Evolutionary conservation across 2,888 invertebrate species (phyloP).

Genomic region (Neuroscelio doddi): DNA sequence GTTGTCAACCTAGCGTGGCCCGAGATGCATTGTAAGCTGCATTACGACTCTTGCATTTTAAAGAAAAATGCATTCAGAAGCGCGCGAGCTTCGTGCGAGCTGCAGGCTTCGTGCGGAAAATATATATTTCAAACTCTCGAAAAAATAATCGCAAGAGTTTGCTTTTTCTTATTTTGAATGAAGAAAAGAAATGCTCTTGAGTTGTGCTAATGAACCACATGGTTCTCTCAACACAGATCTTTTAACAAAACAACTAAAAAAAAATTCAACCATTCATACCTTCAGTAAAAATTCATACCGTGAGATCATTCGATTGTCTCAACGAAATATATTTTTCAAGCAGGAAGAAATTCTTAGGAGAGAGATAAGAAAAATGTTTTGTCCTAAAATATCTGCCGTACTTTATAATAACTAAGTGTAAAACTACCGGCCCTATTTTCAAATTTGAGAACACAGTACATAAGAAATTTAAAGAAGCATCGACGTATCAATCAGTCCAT

Average conservation of each 20-base stretch:
- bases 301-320: slow-evolving; percentile 10
- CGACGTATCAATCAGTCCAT: slow-evolving; percentile 14
- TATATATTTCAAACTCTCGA: slow-evolving; percentile 20
- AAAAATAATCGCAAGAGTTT: slow-evolving; percentile 19
- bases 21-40: slow-evolving; percentile 41
- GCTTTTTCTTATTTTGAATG: slow-evolving; percentile 15
- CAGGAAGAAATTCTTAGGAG: slow-evolving; percentile 5
- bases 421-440: slow-evolving; percentile 13
- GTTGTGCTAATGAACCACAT: neutral
- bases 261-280: slow-evolving; percentile 30
- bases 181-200: slow-evolving; percentile 11
- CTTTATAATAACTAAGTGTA: slow-evolving; percentile 3
- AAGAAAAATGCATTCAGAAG: slow-evolving; percentile 46
- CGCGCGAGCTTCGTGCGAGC: slow-evolving; percentile 47
- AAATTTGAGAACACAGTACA: slow-evolving; percentile 38
- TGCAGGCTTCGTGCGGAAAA: slow-evolving; percentile 49
- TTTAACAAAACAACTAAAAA: neutral
- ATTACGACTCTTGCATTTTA: slow-evolving; percentile 44
- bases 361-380: slow-evolving; percentile 12
- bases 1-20: slow-evolving; percentile 15
- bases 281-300: slow-evolving; percentile 26
- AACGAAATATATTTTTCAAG: slow-evolving; percentile 10
- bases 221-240: neutral
- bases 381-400: slow-evolving; percentile 2
- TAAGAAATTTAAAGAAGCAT: slow-evolving; percentile 13